Evolutionary conservation across 1,140 invertebrate species (phyloP), one percentile per base, ranked within the genome.

Genomic region (Piezodorus guildinii): DNA sequence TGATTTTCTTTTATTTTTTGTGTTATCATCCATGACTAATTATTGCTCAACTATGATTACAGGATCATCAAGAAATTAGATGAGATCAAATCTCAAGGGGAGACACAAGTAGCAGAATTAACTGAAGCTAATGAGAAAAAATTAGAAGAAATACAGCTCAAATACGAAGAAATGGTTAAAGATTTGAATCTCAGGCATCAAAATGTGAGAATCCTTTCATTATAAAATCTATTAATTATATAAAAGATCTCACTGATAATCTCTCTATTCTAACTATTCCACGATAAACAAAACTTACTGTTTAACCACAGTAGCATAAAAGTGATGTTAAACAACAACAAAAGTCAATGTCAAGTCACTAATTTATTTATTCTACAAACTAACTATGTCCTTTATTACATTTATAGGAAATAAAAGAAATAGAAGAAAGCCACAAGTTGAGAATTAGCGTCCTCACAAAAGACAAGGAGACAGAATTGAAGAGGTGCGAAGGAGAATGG

Each of bases 391-490:
- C 9, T 39, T 6, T 30, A 8, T 39, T 17, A 51, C 8, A 5
- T 2, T 51, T 46, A 6, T 43, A 66, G 65, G 65, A 63, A 43
- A 39, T 63, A 15, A 46, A 60, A 27, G 62, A 52, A 39, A 16
- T 62, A 3, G 54, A 62, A 63, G 58, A 60, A 2, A 49, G 46
- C 6, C 45, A 58, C 30, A 60, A 25, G 17, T 9, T 17, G 19
- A 60, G 46, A 17, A 25, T 66, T 5, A 39, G 60, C 8, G 34
- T 19, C 2, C 3, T 66, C 19, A 59, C 63, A 17, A 43, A 43
- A 10, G 65, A 66, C 34, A 66, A 66, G 39, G 65, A 66, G 49
- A 30, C 46, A 12, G 65, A 66, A 39, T 25, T 63, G 27, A n/a
- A 30, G 9, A 16, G 65, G 30, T 23, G 59, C 23, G 52, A 66